Evolutionary conservation across 2,888 invertebrate species (phyloP).

Genomic region (Ypsolopha sequella): DNA sequence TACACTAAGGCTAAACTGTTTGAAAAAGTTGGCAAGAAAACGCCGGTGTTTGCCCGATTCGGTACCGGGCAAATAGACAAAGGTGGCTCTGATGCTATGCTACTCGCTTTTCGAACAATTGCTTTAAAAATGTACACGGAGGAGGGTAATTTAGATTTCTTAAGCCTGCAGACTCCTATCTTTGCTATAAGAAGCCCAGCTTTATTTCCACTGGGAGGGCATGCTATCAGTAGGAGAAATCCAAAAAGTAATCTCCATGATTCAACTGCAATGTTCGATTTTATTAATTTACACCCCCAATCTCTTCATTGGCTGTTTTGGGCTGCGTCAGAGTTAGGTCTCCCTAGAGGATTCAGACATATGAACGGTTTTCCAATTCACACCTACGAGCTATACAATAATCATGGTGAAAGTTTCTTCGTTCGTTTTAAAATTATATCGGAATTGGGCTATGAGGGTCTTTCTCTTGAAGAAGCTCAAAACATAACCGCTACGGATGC

Average conservation of each 20-base stretch:
- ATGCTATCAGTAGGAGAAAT: constrained; percentile 63
- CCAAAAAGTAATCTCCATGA: constrained; percentile 86
- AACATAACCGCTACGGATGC: constrained; percentile 79
- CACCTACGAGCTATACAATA: constrained; percentile 85
- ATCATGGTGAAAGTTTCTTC: constrained; percentile 19
- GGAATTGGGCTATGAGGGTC: constrained; percentile 83
- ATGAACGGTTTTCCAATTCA: constrained; percentile 72
- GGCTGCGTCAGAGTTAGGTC: constrained; percentile 82
- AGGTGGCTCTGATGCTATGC: too few species aligned
- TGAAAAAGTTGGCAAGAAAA: too few species aligned
- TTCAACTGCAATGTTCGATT: constrained; percentile 91
- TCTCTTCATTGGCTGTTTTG: too few species aligned
- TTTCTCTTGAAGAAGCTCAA: constrained; percentile 71
- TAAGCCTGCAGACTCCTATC: too few species aligned
- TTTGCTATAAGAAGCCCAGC: too few species aligned
- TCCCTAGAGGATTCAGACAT: constrained; percentile 82
- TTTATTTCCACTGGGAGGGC: too few species aligned
- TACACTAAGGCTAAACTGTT: too few species aligned
- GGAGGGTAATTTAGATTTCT: too few species aligned
- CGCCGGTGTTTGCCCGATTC: too few species aligned
- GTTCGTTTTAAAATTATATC: constrained; percentile 90
- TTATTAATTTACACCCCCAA: constrained; percentile 70
- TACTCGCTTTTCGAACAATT: too few species aligned
- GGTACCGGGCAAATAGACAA: too few species aligned
- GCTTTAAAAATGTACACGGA: too few species aligned